Evolutionary conservation across 2,888 invertebrate species (phyloP), one percentile per base, ranked within the genome.

Genomic region (Acanthopleura granulata): DNA sequence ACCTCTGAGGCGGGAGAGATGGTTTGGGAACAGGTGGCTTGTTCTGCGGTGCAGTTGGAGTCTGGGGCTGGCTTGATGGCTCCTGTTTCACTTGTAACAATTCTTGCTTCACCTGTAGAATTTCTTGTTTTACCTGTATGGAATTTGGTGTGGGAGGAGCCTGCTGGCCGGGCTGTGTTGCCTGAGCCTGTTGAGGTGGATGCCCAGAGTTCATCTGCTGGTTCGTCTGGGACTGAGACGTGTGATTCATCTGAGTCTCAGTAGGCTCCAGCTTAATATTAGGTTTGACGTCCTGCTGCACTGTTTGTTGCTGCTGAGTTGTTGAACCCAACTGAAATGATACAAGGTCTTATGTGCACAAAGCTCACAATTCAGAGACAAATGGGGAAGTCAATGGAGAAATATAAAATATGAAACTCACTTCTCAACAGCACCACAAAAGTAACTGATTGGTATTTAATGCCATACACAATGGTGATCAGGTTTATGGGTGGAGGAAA

Each of bases 231-330:
- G 66, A 25, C 25, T 66, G 66, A 25, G 66, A 66, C 4, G 22
- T 66, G 29, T 66, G 66, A 27, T 66, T 66, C 16, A 16, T 22
- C 6, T 16, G 66, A 6, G 66, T 6, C 6, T 66, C 66, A 15
- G 18, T 1, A 15, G 30, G 30, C 61, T 84, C 84, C 71, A 80
- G 72, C 77, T 83, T 83, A 25, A 83, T 79, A 69, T 83, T 83
- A 49, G 73, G 27, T 40, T 76, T 74, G 30, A 72, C 75, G 49
- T 77, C 74, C 22, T 66, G 66, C 66, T 72, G 84, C 79, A 70
- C 78, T 76, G 14, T 79, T 81, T 12, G 84, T 80, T 62, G 81
- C 75, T 25, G 89, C 88, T 76, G 90, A 74, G 70, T 66, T 14
- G 49, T 11, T 71, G 71, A 16, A 71, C 30, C 49, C n/a, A 71